Evolutionary conservation across 2,113 vertebrate genomes (phyloP).

Genomic region (Paramormyrops kingsleyae): DNA sequence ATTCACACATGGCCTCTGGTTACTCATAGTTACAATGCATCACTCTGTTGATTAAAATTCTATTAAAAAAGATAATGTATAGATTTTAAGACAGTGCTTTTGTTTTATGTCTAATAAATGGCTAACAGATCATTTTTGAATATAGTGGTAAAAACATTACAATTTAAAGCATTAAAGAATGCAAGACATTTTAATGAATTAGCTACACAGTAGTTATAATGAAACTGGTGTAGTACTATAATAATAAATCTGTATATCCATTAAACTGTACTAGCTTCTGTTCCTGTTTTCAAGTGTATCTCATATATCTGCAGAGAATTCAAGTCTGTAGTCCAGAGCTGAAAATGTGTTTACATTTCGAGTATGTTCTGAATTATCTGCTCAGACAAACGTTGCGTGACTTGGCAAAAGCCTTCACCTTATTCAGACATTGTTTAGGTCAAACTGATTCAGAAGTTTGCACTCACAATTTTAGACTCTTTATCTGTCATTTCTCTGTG

Average conservation of each 20-base stretch:
- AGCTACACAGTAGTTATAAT: not conserved
- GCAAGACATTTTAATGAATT: not conserved
- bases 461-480: slow-evolving; percentile 57
- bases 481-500: slow-evolving; percentile 54
- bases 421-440: slow-evolving; percentile 64
- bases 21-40: not conserved
- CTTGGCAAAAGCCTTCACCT: slow-evolving; percentile 67
- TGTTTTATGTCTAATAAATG: not conserved
- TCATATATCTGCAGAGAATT: slow-evolving; percentile 41
- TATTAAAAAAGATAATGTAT: not conserved
- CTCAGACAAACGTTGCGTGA: slow-evolving; percentile 71
- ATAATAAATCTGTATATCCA: not conserved
- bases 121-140: not conserved
- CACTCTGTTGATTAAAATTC: not conserved
- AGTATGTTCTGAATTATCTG: slow-evolving; percentile 68
- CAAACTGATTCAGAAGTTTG: slow-evolving; percentile 57
- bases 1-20: not conserved
- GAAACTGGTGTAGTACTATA: not conserved
- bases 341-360: slow-evolving; percentile 64
- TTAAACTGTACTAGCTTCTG: slow-evolving; percentile 21
- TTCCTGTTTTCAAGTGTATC: slow-evolving; percentile 32
- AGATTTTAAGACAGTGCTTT: not conserved
- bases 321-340: slow-evolving; percentile 46
- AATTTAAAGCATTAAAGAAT: not conserved
- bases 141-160: not conserved